Evolutionary conservation across 2,797 vertebrate genomes (phyloP).

Genomic region (Molossus molossus): DNA sequence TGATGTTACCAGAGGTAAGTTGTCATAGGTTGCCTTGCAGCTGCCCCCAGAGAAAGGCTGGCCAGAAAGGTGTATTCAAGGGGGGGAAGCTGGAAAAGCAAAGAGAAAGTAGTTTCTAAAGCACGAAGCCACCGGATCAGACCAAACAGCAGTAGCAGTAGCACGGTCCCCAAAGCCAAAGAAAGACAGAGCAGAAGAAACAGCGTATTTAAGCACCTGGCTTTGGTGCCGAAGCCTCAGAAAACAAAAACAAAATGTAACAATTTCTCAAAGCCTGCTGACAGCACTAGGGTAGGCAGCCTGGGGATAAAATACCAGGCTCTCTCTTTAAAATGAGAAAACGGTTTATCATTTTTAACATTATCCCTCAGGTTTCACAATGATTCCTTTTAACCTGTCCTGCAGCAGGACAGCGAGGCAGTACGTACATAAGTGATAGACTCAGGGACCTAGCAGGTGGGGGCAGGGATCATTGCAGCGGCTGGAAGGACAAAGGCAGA

Average conservation of each 20-base stretch:
- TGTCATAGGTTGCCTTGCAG: background rate
- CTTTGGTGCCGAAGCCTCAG: conserved; percentile 60
- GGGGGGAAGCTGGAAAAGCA: background rate
- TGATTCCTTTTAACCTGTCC: background rate
- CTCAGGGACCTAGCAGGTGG: rapidly evolving
- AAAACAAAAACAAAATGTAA: conserved; percentile 71
- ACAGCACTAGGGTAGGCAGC: conserved; percentile 8
- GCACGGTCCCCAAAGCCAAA: conserved; percentile 19
- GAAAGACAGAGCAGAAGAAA: conserved; percentile 46
- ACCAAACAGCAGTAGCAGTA: conserved; percentile 42
- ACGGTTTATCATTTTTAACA: background rate
- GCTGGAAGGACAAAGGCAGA: background rate
- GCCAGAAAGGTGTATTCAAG: background rate
- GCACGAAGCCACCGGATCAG: background rate
- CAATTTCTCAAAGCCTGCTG: conserved; percentile 32
- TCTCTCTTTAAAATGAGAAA: background rate
- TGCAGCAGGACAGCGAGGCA: background rate
- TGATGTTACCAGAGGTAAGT: background rate
- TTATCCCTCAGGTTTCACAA: background rate
- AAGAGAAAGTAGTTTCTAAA: conserved; percentile 57
- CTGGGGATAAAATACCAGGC: background rate
- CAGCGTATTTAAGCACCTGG: background rate
- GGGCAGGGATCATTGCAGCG: rapidly evolving
- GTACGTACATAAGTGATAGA: rapidly evolving
- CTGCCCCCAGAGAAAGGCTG: background rate